phyloP scores from a whole-genome alignment of 2,888 invertebrate genomes.

The Amphimallon solstitiale region DNA sequence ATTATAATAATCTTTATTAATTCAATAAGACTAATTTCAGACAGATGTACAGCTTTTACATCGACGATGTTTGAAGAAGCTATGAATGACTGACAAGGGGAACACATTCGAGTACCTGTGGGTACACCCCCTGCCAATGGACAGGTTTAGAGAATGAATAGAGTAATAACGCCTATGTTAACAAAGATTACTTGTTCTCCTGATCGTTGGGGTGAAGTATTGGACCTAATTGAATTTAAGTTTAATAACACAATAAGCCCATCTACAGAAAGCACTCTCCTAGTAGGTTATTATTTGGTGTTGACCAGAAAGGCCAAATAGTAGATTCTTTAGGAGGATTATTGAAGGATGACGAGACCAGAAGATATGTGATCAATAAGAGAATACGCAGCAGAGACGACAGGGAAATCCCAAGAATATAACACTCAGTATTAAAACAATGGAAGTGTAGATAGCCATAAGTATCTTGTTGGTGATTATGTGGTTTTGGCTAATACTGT shows the following conservation, averaged over 20 bases:
- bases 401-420: background rate
- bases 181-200: background rate
- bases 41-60: background rate
- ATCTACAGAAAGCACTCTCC: constrained; percentile 49
- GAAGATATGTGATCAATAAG: background rate
- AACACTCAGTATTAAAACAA: too few species aligned
- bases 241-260: constrained; percentile 49
- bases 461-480: too few species aligned
- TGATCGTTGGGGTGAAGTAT: constrained; percentile 43
- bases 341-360: background rate
- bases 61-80: background rate
- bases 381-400: background rate
- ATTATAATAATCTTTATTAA: too few species aligned
- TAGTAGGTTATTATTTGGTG: constrained; percentile 49
- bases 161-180: background rate
- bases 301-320: constrained; percentile 47
- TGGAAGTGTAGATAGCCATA: too few species aligned
- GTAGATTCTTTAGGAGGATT: constrained; percentile 6
- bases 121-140: background rate
- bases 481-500: too few species aligned
- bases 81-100: background rate
- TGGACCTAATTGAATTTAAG: constrained; percentile 41
- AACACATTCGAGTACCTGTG: background rate
- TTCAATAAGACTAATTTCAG: too few species aligned
- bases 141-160: background rate